These are phyloP conservation scores for Bimastos eiseni DNA, from an alignment of 2,888 invertebrate genomes.

Conservation along the genomic window DNA sequence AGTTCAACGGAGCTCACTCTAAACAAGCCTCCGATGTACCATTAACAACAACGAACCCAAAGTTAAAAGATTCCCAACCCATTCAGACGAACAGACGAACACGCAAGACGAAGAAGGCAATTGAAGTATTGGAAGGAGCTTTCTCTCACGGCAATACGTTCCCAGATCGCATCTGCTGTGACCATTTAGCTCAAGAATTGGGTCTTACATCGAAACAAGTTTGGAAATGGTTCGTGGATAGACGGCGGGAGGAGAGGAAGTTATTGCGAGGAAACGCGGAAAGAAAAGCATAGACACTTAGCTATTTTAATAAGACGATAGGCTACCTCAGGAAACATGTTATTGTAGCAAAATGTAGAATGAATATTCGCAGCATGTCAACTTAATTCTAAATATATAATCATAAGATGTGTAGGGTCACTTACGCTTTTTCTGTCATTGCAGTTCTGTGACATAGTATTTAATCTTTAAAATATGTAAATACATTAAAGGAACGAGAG, in stretches of 20 bases:
- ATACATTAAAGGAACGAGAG: too few relatives aligned
- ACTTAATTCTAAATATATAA: too few relatives aligned
- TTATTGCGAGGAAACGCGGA: neutral
- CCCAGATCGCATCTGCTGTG: neutral
- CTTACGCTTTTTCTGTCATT: too few relatives aligned
- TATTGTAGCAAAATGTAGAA: too few relatives aligned
- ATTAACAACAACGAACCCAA: neutral
- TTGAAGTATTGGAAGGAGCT: neutral
- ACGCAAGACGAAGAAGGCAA: neutral
- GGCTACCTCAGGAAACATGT: too few relatives aligned
- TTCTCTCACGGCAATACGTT: neutral
- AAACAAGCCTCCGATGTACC: neutral
- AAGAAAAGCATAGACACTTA: neutral
- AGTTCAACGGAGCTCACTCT: neutral
- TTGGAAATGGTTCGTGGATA: conserved; percentile 1
- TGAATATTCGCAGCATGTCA: too few relatives aligned
- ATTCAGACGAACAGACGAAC: neutral
- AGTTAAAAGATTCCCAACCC: neutral
- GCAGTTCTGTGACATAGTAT: too few relatives aligned
- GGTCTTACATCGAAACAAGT: neutral
- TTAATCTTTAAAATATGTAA: too few relatives aligned
- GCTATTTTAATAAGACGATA: neutral
- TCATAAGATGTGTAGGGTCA: too few relatives aligned
- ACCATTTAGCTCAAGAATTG: neutral
- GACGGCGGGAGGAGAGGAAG: neutral